Evolutionary conservation across 2,888 invertebrate species (phyloP), one percentile per base, ranked within the genome.

Genomic region (Cryptus viduatorius): DNA sequence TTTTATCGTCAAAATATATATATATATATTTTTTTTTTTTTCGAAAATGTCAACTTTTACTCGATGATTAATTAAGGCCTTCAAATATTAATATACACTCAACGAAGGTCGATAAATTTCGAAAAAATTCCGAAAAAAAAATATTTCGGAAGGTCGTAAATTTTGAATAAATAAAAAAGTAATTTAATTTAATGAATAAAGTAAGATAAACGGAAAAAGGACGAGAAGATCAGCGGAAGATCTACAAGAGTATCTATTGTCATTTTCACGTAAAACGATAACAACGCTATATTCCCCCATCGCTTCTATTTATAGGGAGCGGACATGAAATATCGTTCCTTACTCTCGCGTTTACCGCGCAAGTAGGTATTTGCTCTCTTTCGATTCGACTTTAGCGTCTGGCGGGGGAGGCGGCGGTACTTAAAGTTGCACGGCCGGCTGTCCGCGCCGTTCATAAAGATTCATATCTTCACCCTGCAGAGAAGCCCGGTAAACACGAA

Each of bases 401-500:
- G 19, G 78, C 53, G 75, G 68, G 75, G 71, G 79, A 65, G 37
- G 37, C 8, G 37, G 79, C 53, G 79, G 76, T 84, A 79, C 82
- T 84, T 82, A 82, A 82, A 84, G 76, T 82, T 67, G 56, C 82
- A 82, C 79, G 79, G 68, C 78, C 73, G 77, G 59, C 79, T 79
- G 82, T 82, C 82, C 75, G 72, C 79, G 71, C 5, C 79, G 16
- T 84, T 79, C 79, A 84, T 84, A 82, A 82, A 84, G 76, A 84
- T 84, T 84, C 84, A 72, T 79, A 84, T 84, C 82, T 82, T 72
- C 79, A 44, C 59, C 65, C 71, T 42, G 14, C 14, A 50, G 53
- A 10, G 37, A 67, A 31, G 7, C 48, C 29, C 61, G 19, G 69
- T 46, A 19, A 10, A 42, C 8, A 12, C 42, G 31, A 14, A 68